Percentiles rank a stretch among this genome's conserved stretches.
Conservation (phyloP, 2,113 vertebrate genomes). For the Phasianus colchicus region DNA sequence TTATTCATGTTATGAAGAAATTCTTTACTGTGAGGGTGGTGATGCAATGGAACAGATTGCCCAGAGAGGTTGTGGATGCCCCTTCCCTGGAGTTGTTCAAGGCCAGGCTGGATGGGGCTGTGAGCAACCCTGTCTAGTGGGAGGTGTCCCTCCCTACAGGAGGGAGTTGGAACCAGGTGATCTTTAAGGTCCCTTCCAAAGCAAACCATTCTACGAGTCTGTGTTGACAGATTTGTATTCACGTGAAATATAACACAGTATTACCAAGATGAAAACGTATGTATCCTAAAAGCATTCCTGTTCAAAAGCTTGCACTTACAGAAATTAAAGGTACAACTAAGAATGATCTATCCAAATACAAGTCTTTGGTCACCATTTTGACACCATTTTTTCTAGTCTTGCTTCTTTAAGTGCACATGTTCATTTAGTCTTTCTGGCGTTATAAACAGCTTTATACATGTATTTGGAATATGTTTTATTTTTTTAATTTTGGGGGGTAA, state of each 20-base stretch:
- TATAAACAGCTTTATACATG: background rate
- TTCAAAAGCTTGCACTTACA: background rate
- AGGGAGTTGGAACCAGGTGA: too few relatives aligned
- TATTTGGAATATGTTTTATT: background rate
- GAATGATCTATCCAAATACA: background rate
- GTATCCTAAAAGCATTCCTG: background rate
- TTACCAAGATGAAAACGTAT: background rate
- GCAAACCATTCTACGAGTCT: too few relatives aligned
- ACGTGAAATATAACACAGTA: background rate
- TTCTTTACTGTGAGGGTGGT: too few relatives aligned
- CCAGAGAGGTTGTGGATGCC: too few relatives aligned
- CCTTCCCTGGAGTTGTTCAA: too few relatives aligned
- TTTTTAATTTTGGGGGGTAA: background rate
- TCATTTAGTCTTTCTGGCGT: background rate
- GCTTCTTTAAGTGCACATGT: background rate
- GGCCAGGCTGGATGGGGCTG: too few relatives aligned
- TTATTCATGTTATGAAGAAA: background rate
- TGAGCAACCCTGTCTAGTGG: too few relatives aligned
- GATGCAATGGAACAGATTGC: too few relatives aligned
- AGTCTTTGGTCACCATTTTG: background rate
- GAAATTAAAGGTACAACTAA: background rate
- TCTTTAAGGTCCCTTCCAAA: too few relatives aligned
- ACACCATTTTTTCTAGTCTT: background rate
- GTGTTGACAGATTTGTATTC: background rate
- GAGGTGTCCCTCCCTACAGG: too few relatives aligned